phyloP scores from a whole-genome alignment of 2,113 vertebrate genomes.

The human (Homo sapiens) region DNA sequence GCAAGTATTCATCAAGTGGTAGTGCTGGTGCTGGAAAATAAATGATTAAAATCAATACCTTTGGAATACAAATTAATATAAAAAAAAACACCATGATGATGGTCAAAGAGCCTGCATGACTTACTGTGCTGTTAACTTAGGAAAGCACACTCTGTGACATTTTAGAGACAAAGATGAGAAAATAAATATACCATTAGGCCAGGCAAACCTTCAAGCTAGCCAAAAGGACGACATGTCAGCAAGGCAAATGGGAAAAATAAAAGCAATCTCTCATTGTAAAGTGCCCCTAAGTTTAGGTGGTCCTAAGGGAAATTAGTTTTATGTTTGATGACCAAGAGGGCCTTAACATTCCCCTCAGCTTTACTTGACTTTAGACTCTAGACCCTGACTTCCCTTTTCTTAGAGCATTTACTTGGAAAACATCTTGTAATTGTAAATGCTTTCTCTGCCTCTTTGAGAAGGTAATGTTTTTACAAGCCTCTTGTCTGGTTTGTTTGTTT shows the following conservation, averaged over 20 bases:
- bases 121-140: background rate
- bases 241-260: background rate
- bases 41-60: background rate
- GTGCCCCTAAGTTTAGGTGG: background rate
- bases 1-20: background rate
- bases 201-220: background rate
- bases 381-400: background rate
- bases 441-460: background rate
- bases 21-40: background rate
- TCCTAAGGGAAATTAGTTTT: background rate
- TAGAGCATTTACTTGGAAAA: background rate
- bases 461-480: background rate
- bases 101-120: background rate
- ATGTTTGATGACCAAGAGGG: background rate
- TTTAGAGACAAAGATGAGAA: background rate
- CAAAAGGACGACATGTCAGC: background rate
- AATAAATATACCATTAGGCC: background rate
- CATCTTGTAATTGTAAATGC: background rate
- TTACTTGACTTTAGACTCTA: background rate
- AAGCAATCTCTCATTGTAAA: background rate
- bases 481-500: too few species aligned
- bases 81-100: background rate
- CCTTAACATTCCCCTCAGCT: background rate
- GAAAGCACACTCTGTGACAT: background rate
- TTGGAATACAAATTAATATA: background rate